Conservation (phyloP, 2,888 invertebrate species). For the Drosophila mulleri region DNA sequence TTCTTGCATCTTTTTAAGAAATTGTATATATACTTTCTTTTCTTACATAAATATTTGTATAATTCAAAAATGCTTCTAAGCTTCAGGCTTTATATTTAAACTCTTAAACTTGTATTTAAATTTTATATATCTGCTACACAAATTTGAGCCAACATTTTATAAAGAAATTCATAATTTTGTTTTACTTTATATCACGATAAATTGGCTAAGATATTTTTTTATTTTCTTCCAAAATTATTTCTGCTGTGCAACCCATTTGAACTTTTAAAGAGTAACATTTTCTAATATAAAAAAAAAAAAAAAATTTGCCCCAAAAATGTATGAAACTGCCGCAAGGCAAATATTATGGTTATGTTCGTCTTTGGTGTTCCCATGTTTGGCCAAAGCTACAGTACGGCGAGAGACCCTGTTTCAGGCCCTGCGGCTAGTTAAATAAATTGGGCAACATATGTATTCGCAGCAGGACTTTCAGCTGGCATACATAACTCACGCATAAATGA, state of each 20-base stretch:
- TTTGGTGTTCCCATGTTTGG: constrained; percentile 17
- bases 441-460: constrained; percentile 29
- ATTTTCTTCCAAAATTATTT: not conserved
- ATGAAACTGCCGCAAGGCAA: constrained; percentile 30
- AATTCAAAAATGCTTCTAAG: not conserved
- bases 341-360: constrained; percentile 27
- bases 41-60: no score
- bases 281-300: constrained; percentile 14
- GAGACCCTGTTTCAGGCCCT: constrained; percentile 8
- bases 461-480: not conserved
- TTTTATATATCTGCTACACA: not conserved
- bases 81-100: not conserved
- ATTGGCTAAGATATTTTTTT: not conserved
- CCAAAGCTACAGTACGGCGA: not conserved
- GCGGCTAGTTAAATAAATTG: constrained; percentile 47
- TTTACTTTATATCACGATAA: not conserved
- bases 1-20: no score
- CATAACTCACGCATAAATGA: constrained; percentile 5
- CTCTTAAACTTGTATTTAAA: not conserved
- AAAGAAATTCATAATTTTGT: not conserved
- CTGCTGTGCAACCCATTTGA: not conserved
- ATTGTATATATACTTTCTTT: no score
- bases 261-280: constrained; percentile 14
- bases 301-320: constrained; percentile 34
- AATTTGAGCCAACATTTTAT: not conserved